Conservation (phyloP, 2,888 invertebrate species). For the Leptopterna dolabrata region DNA sequence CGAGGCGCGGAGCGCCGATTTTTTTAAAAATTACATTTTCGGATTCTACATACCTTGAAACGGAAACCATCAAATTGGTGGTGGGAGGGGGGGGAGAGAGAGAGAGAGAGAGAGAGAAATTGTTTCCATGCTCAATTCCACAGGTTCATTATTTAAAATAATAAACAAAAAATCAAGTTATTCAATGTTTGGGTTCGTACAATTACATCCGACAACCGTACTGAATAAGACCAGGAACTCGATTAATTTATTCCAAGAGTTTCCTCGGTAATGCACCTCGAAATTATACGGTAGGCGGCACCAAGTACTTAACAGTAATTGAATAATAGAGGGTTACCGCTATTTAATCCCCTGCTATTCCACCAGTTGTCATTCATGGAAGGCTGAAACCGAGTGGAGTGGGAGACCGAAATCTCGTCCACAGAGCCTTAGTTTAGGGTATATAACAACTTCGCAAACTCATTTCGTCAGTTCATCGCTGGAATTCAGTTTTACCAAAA, state of each 20-base stretch:
- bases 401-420: neutral
- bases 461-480: neutral
- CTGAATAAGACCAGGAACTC: neutral
- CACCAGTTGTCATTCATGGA: neutral
- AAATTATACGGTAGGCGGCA: neutral
- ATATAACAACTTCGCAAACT: neutral
- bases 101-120: no score
- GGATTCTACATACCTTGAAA: no score
- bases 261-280: neutral
- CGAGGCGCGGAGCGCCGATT: no score
- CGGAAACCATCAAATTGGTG: no score
- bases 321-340: neutral
- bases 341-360: neutral
- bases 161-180: neutral
- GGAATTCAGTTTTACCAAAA: neutral
- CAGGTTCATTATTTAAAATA: no score
- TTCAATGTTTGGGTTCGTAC: neutral
- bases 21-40: no score
- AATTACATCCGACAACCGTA: neutral
- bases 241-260: neutral
- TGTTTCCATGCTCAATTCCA: no score
- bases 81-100: no score
- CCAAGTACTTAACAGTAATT: neutral
- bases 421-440: neutral
- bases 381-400: neutral